Evolutionary conservation across 2,797 vertebrate species (phyloP).

Genomic region (Eulemur coronatus): DNA sequence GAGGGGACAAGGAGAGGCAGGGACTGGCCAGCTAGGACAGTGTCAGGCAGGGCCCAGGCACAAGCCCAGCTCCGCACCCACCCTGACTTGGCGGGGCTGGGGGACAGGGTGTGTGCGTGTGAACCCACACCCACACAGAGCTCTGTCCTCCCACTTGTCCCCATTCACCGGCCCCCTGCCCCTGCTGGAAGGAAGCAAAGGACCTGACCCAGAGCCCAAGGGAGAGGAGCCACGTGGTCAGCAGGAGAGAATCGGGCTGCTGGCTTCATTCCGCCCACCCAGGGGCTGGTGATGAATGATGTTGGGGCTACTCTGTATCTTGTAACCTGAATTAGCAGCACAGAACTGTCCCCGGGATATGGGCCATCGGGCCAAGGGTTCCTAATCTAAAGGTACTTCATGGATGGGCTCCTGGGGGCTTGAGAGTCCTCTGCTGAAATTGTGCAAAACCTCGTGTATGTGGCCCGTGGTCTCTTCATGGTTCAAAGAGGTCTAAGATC

Average conservation of each 20-base stretch:
- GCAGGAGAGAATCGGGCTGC: background rate
- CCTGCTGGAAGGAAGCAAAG: background rate
- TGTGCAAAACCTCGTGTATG: background rate
- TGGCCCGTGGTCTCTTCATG: background rate
- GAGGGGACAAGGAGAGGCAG: background rate
- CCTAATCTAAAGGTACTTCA: background rate
- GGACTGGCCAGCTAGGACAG: background rate
- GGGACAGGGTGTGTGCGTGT: background rate
- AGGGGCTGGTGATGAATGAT: background rate
- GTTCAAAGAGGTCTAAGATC: background rate
- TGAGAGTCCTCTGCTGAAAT: background rate
- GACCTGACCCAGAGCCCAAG: background rate
- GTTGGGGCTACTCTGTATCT: background rate
- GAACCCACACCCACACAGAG: background rate
- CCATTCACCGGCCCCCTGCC: background rate
- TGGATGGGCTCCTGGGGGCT: background rate
- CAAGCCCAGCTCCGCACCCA: background rate
- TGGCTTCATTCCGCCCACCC: background rate
- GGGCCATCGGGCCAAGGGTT: background rate
- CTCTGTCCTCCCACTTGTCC: background rate
- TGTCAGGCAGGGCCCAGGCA: background rate
- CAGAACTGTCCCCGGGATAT: background rate
- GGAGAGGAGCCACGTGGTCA: background rate
- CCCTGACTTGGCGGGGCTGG: background rate
- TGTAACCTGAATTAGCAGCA: background rate